phyloP scores from a whole-genome alignment of 64 coral and sea anemone species.

The Cladopsammia gracilis region DNA sequence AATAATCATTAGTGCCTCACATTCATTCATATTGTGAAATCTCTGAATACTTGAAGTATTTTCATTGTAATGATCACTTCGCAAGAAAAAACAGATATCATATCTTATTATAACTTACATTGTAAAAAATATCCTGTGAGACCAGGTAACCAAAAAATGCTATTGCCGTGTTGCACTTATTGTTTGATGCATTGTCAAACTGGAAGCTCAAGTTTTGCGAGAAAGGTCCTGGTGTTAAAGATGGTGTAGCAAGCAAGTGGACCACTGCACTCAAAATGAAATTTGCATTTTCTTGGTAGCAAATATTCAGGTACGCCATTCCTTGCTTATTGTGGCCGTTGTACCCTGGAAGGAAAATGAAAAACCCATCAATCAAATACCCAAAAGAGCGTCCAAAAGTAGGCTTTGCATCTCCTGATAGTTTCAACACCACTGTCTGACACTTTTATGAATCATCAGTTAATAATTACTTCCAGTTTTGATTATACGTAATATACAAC shows the following conservation, averaged over 20 bases:
- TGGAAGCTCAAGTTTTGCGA: not conserved
- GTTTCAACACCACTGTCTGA: too few species aligned
- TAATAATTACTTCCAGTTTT: too few species aligned
- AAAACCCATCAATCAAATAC: too few species aligned
- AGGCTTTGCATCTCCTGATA: too few species aligned
- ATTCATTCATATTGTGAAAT: too few species aligned
- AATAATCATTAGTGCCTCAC: too few species aligned
- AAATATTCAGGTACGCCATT: not conserved
- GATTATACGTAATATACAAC: too few species aligned
- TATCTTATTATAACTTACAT: not conserved
- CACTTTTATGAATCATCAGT: too few species aligned
- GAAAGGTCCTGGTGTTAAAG: not conserved
- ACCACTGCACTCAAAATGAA: not conserved
- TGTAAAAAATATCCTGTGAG: not conserved
- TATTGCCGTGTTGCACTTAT: not conserved
- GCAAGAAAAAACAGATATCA: too few species aligned
- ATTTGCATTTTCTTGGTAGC: not conserved
- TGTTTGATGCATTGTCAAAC: conserved; percentile 9
- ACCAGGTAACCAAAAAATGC: not conserved
- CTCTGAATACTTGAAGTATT: too few species aligned
- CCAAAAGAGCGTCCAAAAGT: too few species aligned
- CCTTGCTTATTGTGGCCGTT: not conserved
- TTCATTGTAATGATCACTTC: too few species aligned
- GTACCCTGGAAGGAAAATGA: not conserved
- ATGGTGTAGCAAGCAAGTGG: not conserved